Percentiles rank a stretch among this genome's conserved stretches.
These are phyloP conservation scores for Ichneumoninae sp. DNA, from an alignment of 2,888 invertebrate genomes.

Conservation along the genomic window DNA sequence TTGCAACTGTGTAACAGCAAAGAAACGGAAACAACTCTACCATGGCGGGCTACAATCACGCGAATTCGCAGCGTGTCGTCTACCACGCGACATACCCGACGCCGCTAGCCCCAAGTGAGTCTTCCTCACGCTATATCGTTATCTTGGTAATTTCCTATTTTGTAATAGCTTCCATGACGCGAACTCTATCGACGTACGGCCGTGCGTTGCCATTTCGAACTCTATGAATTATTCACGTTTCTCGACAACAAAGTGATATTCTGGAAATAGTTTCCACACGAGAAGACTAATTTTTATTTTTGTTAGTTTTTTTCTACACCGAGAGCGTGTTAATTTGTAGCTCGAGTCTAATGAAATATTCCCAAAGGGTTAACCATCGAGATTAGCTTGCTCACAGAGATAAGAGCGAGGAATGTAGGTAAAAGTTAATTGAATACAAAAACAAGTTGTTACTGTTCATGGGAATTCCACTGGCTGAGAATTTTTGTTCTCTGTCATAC, in stretches of 20 bases:
- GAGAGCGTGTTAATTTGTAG: neutral
- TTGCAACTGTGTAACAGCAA: constrained; percentile 66
- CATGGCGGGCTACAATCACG: constrained; percentile 83
- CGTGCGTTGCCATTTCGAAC: neutral
- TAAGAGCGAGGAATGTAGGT: neutral
- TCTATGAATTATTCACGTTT: neutral
- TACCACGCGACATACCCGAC: constrained; percentile 84
- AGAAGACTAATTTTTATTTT: neutral
- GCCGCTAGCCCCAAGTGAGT: constrained; percentile 84
- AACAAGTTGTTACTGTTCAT: neutral
- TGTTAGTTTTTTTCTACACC: neutral
- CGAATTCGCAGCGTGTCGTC: constrained; percentile 83
- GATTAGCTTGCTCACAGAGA: neutral
- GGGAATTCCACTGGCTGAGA: neutral
- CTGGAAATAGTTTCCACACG: neutral
- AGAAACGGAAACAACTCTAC: constrained; percentile 58
- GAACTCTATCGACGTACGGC: neutral
- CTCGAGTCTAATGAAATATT: neutral
- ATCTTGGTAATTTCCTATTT: constrained; percentile 61
- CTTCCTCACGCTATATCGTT: constrained; percentile 72
- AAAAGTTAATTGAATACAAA: neutral
- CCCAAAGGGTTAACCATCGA: neutral
- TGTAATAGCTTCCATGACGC: constrained; percentile 43
- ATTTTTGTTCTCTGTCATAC: neutral
- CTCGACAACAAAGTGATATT: neutral